phyloP scores from a whole-genome alignment of 2,113 vertebrate species.

The Micronisus gabar region DNA sequence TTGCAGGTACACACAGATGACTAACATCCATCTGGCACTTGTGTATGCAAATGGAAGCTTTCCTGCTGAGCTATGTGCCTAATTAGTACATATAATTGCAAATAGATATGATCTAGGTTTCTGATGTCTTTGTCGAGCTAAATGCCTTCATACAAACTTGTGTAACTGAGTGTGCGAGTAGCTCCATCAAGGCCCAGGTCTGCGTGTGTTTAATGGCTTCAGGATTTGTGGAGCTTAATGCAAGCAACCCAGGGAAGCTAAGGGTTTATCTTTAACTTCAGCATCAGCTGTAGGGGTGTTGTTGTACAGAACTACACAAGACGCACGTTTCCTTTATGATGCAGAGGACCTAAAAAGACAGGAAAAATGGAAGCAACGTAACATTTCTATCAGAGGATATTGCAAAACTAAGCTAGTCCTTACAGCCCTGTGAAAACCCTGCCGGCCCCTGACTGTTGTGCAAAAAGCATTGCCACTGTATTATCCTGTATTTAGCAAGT shows the following conservation, averaged over 20 bases:
- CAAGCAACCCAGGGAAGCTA: not conserved
- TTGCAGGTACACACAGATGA: not conserved
- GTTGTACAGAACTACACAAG: not conserved
- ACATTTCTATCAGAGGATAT: not conserved
- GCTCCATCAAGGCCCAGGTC: not conserved
- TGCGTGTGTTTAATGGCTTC: not conserved
- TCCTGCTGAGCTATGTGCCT: not conserved
- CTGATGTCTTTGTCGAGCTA: not conserved
- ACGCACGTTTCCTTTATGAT: not conserved
- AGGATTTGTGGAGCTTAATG: not conserved
- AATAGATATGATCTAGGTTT: not conserved
- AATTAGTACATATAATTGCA: not conserved
- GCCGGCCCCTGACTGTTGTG: accelerated
- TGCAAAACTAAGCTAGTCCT: not conserved
- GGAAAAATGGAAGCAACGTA: not conserved
- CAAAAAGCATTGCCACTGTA: not conserved
- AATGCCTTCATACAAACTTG: not conserved
- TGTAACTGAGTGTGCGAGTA: not conserved
- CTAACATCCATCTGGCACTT: not conserved
- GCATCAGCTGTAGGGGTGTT: not conserved
- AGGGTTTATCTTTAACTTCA: not conserved
- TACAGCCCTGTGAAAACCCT: not conserved
- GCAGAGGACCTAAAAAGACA: not conserved
- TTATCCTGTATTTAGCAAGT: not conserved
- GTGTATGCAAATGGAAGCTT: not conserved